Base-by-base conservation (phyloP, 2,113 vertebrate species). In the Sebastes schlegelii region DNA sequence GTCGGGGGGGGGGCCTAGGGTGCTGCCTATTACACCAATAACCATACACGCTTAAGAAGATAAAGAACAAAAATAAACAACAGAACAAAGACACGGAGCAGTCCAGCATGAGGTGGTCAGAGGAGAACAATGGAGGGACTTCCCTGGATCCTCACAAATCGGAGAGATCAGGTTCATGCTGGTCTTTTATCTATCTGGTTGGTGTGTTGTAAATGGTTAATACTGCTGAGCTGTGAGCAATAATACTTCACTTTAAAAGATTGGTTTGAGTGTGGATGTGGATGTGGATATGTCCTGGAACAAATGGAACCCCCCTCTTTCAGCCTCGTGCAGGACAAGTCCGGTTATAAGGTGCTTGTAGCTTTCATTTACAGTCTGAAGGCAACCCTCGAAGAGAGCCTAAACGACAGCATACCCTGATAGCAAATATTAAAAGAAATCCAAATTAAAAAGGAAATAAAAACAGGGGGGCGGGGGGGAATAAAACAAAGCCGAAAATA, bases 271-370 rank as follows among this genome's bases (percentile, higher is more conserved):
- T 86, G 85, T 86, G 85, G 80, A 87, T 82, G 63, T 86, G 85
- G 80, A 87, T 82, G 63, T 84, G 83, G 81, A 77, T 82, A 82
- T 80, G 81, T 92, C 67, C 68, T 84, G 81, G 89, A 87, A 34
- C 34, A 34, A 85, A 89, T 81, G 80, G 75, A 87, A 85, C 43
- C 13, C 83, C 81, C 90, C 86, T 86, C 87, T 80, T 87, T 89
- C 86, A 87, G 87, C 92, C 94, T 93, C 91, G 92, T 93, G 90
- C 77, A 79, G 82, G 85, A 91, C 82, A 69, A 83, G 86, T 90
- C 92, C 78, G 64, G 84, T 85, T 75, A 93, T 95, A 96, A 96
- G 95, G 95, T 96, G 95, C 95, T 92, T 92, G 79, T 91, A 93
- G 93, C 90, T 91, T 93, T 92, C 87, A 90, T 91, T 91, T 94